Conservation (phyloP, 2,797 vertebrate genomes). For the Oophaga sylvatica region DNA sequence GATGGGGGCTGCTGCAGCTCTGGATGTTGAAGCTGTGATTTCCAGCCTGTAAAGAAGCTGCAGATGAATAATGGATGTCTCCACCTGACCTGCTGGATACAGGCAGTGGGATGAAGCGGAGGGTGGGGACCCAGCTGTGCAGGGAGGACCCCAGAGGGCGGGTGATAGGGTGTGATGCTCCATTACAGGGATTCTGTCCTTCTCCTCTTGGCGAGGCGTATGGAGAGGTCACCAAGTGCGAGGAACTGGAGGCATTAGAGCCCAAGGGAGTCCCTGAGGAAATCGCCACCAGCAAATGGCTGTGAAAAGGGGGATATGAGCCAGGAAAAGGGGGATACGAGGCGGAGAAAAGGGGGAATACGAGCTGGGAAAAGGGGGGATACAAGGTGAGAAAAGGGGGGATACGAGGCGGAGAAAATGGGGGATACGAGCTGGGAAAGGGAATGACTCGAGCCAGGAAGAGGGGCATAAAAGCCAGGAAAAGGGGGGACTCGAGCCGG, state of each 20-base stretch:
- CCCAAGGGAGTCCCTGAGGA: neutral
- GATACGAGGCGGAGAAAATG: too few relatives aligned
- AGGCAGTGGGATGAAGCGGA: neutral
- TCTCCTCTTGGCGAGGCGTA: neutral
- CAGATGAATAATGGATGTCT: constrained; percentile 57
- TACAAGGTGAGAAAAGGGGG: too few relatives aligned
- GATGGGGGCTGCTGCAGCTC: neutral
- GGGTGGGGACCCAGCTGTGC: neutral
- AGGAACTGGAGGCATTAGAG: neutral
- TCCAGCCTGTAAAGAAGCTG: constrained; percentile 45
- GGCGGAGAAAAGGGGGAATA: too few relatives aligned
- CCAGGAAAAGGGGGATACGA: too few relatives aligned
- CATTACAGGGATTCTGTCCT: neutral
- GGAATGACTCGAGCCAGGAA: too few relatives aligned
- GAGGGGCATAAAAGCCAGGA: too few relatives aligned
- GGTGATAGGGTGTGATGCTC: neutral
- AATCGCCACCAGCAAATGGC: neutral
- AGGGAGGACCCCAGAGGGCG: neutral
- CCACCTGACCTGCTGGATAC: constrained; percentile 34
- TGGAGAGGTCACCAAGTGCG: neutral
- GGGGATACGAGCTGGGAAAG: too few relatives aligned
- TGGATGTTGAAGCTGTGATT: constrained; percentile 42
- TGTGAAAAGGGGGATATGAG: too few relatives aligned
- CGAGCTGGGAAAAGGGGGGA: too few relatives aligned
- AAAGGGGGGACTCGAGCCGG: too few relatives aligned